phyloP scores from a whole-genome alignment of 2,888 invertebrate species.

The Baronia brevicornis region DNA sequence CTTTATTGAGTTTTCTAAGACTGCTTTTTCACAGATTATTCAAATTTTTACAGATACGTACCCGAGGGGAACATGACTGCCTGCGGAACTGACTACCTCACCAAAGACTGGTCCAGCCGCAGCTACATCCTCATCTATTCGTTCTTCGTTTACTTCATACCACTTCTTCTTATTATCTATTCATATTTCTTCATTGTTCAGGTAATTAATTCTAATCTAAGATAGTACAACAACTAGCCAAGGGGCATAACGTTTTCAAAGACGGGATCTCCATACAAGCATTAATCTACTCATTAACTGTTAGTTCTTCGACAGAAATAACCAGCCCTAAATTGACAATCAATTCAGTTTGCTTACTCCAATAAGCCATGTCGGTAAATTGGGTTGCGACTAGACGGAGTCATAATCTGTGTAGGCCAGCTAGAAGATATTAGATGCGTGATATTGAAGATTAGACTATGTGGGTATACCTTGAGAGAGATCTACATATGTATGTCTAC shows the following conservation, averaged over 20 bases:
- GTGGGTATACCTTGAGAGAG: too few species aligned
- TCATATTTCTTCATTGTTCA: constrained; percentile 92
- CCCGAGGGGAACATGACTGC: constrained; percentile 96
- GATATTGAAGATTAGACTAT: too few species aligned
- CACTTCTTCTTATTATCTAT: constrained; percentile 87
- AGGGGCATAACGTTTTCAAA: too few species aligned
- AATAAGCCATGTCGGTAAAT: too few species aligned
- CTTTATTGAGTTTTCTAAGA: neutral
- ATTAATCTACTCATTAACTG: neutral
- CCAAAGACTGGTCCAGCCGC: constrained; percentile 82
- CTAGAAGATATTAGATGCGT: too few species aligned
- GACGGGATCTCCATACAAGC: too few species aligned
- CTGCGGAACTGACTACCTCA: constrained; percentile 91
- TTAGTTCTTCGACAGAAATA: constrained; percentile 9
- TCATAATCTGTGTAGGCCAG: too few species aligned
- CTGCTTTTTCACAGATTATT: neutral
- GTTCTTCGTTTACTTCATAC: constrained; percentile 84
- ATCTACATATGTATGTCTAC: too few species aligned
- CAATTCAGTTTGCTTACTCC: too few species aligned
- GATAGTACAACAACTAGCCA: neutral
- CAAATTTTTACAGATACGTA: constrained; percentile 79
- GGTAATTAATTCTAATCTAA: constrained; percentile 46
- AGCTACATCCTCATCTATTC: constrained; percentile 88
- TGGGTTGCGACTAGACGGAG: too few species aligned
- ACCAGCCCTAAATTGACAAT: too few species aligned